Evolutionary conservation across 2,113 vertebrate species (phyloP).

Genomic region (Spea multiplicata): DNA sequence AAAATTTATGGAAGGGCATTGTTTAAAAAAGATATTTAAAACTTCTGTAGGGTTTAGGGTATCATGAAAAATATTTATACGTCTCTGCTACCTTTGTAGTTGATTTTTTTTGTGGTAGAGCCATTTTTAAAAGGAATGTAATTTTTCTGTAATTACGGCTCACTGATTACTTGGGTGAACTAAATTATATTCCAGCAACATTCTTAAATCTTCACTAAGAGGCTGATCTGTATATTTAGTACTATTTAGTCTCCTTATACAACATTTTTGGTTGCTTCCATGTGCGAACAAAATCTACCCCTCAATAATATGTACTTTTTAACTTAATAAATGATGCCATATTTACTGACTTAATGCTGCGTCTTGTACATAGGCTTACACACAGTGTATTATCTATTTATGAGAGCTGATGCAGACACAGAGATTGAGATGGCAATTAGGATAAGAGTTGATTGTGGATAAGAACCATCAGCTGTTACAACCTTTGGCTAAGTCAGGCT

Average conservation of each 20-base stretch:
- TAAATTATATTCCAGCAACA: neutral
- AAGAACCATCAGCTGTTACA: neutral
- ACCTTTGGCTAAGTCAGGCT: neutral
- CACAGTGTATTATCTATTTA: neutral
- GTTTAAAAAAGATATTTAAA: constrained; percentile 13
- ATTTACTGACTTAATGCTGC: neutral
- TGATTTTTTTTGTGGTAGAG: constrained; percentile 15
- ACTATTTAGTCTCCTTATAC: neutral
- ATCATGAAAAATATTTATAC: constrained; percentile 5
- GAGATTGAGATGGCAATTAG: neutral
- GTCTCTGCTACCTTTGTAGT: neutral
- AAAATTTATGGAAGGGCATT: constrained; percentile 19
- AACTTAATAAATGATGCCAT: neutral
- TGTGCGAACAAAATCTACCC: neutral
- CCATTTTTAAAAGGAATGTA: neutral
- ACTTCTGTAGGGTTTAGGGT: constrained; percentile 2
- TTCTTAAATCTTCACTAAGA: neutral
- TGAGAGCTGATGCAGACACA: neutral
- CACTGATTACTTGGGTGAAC: too few species aligned
- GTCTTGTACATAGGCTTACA: neutral
- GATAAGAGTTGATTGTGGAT: neutral
- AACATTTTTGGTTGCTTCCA: neutral
- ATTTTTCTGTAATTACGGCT: too few species aligned
- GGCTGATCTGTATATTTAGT: neutral
- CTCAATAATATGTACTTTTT: neutral